Conservation (phyloP, 2,113 vertebrate genomes). For the Proterorhinus semilunaris region DNA sequence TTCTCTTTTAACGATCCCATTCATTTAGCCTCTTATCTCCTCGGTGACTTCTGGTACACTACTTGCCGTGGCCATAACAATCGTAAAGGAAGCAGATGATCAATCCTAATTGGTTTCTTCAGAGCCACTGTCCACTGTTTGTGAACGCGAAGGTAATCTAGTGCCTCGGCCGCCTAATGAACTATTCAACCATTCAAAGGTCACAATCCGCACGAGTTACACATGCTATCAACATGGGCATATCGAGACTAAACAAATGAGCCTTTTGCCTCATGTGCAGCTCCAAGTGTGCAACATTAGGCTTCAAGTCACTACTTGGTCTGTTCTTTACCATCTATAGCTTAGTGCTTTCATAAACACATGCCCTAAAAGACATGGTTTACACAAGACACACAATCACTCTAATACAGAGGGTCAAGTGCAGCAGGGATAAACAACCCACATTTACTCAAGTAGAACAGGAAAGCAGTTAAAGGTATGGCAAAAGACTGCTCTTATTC, state of each 20-base stretch:
- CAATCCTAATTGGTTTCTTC: slow-evolving; percentile 80
- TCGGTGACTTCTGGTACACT: slow-evolving; percentile 48
- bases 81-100: slow-evolving; percentile 72
- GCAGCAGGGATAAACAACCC: too few relatives aligned
- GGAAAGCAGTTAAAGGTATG: too few relatives aligned
- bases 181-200: slow-evolving; percentile 71
- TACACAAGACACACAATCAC: too few relatives aligned
- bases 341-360: too few relatives aligned
- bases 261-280: background rate
- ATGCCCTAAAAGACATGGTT: too few relatives aligned
- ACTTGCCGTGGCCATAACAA: slow-evolving; percentile 51
- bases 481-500: too few relatives aligned
- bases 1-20: slow-evolving; percentile 25
- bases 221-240: slow-evolving; percentile 1
- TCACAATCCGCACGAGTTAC: slow-evolving; percentile 45
- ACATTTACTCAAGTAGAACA: too few relatives aligned
- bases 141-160: slow-evolving; percentile 59
- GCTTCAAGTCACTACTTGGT: too few relatives aligned
- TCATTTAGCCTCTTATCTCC: slow-evolving; percentile 46
- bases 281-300: background rate
- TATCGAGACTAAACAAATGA: background rate
- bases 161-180: slow-evolving; percentile 58
- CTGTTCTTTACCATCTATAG: too few relatives aligned
- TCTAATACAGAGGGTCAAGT: too few relatives aligned
- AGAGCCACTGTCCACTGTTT: slow-evolving; percentile 56